Evolutionary conservation across 2,797 vertebrate genomes (phyloP), one percentile per base, ranked within the genome.

Genomic region (Anguilla anguilla): DNA sequence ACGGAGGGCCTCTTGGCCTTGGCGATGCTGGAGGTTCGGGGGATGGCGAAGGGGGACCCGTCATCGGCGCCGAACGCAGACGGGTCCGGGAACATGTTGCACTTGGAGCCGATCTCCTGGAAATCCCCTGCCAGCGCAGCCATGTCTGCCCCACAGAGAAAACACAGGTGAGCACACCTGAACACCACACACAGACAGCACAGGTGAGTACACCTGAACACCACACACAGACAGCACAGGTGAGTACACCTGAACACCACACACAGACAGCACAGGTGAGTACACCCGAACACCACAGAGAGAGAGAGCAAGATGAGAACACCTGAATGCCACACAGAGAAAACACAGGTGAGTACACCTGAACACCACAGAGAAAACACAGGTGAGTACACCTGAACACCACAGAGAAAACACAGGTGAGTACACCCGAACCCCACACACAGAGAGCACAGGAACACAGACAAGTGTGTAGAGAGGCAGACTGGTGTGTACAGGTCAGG

Each of bases 21-120:
- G 86, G 98, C 98, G 0, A 97, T 96, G 95, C 98, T 99, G 95
- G 98, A 99, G 39, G 98, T 99, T 51, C 98, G 97, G 0, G 99
- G 99, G 92, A 99, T 99, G 93, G 95, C 94, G 1, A 99, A 98
- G 0, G 96, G 94, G 0, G 96, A 95, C 85, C 97, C 94, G 0
- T 99, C 98, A 87, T 98, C 98, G 0, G 94, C 93, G 89, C 94
- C 94, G 35, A 96, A 97, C 86, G 95, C 96, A 0, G 95, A 96
- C 0, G 95, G 96, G 89, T 97, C 96, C 0, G 96, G 94, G 90
- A 98, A 97, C 69, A 93, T 95, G 92, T 97, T 96, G 0, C 95
- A 95, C 0, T 96, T 93, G 0, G 97, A 95, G 90, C 91, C 93
- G 90, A 96, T 96, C 5, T 97, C 97, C 92, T 97, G 96, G 55